Base-by-base conservation (phyloP, 2,888 invertebrate genomes). In the Conops quadrifasciatus region DNA sequence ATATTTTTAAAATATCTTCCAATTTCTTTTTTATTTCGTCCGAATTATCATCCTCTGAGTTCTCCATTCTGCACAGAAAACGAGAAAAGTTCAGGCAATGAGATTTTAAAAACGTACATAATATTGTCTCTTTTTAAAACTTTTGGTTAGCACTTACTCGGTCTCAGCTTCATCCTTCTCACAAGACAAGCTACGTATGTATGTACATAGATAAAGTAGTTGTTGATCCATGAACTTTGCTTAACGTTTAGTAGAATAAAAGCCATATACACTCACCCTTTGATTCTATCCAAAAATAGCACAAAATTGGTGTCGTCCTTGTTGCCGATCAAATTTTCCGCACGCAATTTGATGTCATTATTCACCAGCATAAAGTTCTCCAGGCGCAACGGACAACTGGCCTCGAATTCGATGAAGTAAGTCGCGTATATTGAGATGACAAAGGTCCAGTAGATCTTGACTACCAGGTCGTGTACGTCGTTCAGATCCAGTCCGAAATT, bases 371-470 rank as follows among this genome's bases (percentile, higher is more conserved):
- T 82, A 19, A 85, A 79, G 74, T 81, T 76, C 21, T 79, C 78
- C 59, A 84, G 78, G 74, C 80, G 80, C 26, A 81, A 78, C 43
- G 77, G 72, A 66, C 77, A 77, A 43, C 81, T 74, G 59, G 75
- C 78, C 71, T 82, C 81, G 67, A 80, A 83, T 67, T 83, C 81
- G 65, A 84, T 81, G 73, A 85, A 84, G 75, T 84, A 85, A 73
- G 81, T 81, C 65, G 84, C 84, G 75, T 84, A 84, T 65, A 84
- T 80, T 30, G 85, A 85, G 3, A 84, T 80, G 67, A 84, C 82
- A 71, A 85, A 85, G 9, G 83, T 82, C 84, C 86, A 85, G 67
- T 85, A 85, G 72, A 83, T 84, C 77, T 83, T 85, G 45, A 84
- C 80, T 67, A 85, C 82, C 72, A 84, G 80, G 71, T 85, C 84